Base-by-base conservation (phyloP, 2,113 vertebrate genomes). In the Corynorhinus townsendii region DNA sequence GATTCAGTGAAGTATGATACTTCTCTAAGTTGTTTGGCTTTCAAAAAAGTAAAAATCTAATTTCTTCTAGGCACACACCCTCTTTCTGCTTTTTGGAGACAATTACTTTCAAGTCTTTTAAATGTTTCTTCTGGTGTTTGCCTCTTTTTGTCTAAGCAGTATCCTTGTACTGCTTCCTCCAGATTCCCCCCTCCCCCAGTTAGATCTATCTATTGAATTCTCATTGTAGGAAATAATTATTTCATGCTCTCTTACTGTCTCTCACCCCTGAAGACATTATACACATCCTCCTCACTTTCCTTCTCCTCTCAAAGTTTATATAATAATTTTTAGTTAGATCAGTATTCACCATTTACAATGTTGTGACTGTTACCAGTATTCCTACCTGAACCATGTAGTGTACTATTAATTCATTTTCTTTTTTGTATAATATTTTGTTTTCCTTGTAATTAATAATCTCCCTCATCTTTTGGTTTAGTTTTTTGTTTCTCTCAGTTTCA, bases 381-480 rank as follows among this genome's bases (percentile, higher is more conserved):
- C 19, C 52, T 45, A 45, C 28, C 72, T 62, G 80, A 66, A 30
- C 19, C 20, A 40, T n/a, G 3, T n/a, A 54, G 33, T 38, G 2
- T 45, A 80, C 35, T 66, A 28, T 28, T 45, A 40, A 82, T 62
- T 91, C 2, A 7, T 24, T 72, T 80, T 8, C 24, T 89, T 89
- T 90, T 72, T 90, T 86, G 54, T 80, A 54, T n/a, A 73, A 17
- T 80, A 47, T 77, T 89, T 89, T 92, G 28, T 45, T 85, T 83
- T 73, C 30, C 43, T n/a, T 59, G 14, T 62, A 62, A 90, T 54
- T 79, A 92, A 62, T 64, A 47, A 49, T 56, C 14, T 73, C 24
- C 26, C 38, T 80, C 6, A 79, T n/a, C 26, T 72, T 20, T 64
- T 89, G 12, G 45, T 54, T 93, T 66, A 72, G n/a, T 90, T 89